Conservation (phyloP, 2,797 vertebrate species). For the Carapus acus region DNA sequence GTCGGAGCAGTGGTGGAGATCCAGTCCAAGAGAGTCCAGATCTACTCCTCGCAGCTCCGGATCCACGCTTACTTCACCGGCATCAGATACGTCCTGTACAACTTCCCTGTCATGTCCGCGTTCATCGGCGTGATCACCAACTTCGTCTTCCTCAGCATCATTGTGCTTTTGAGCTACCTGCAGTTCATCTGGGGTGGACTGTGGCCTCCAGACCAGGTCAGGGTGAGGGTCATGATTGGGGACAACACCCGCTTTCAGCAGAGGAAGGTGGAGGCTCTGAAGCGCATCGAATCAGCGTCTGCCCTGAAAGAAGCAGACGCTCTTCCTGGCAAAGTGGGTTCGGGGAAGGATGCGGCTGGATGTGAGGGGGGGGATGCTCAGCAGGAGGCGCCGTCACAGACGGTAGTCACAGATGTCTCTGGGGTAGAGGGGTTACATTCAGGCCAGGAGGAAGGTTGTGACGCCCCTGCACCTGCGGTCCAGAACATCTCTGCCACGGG, state of each 20-base stretch:
- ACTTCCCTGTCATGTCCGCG: conserved; percentile 85
- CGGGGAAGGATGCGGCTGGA: conserved; percentile 38
- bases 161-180: conserved; percentile 86
- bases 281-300: conserved; percentile 68
- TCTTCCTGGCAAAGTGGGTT: conserved; percentile 49
- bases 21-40: conserved; percentile 79
- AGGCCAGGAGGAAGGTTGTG: conserved; percentile 37
- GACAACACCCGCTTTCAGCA: conserved; percentile 72
- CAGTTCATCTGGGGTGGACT: conserved; percentile 83
- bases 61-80: conserved; percentile 90
- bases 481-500: conserved; percentile 8
- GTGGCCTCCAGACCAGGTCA: conserved; percentile 77
- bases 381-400: conserved; percentile 29
- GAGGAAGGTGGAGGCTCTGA: conserved; percentile 69
- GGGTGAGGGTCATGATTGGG: conserved; percentile 75
- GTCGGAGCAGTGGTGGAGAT: conserved; percentile 80
- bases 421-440: conserved; percentile 17
- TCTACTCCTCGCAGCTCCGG: conserved; percentile 82
- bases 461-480: conserved; percentile 25
- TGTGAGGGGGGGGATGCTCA: conserved; percentile 33
- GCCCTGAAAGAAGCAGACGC: conserved; percentile 53
- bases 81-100: conserved; percentile 84
- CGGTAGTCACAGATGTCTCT: conserved; percentile 34
- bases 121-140: conserved; percentile 84
- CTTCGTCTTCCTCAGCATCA: conserved; percentile 82